These are phyloP conservation scores for Drosophila merina DNA, from an alignment of 2,888 invertebrate genomes.

Conservation along the genomic window DNA sequence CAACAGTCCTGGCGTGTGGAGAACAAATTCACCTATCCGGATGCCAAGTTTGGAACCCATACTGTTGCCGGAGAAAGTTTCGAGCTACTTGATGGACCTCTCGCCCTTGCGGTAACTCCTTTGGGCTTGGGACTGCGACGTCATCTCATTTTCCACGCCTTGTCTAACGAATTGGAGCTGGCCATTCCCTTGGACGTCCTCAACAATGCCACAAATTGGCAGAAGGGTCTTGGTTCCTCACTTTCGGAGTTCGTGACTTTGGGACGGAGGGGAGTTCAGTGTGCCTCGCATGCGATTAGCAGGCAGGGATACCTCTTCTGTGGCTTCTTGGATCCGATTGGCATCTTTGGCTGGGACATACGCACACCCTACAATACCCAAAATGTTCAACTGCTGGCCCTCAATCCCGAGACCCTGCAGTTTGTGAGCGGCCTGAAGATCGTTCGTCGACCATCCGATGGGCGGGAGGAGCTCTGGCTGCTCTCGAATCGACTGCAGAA, in stretches of 20 bases:
- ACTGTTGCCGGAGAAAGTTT: conserved; percentile 86
- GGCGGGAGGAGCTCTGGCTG: conserved; percentile 88
- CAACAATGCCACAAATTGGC: conserved; percentile 85
- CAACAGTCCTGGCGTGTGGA: conserved; percentile 86
- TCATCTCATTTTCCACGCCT: conserved; percentile 86
- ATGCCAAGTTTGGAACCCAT: conserved; percentile 86
- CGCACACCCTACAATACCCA: conserved; percentile 85
- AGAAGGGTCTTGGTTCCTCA: conserved; percentile 82
- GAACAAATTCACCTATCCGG: conserved; percentile 86
- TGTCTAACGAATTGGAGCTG: conserved; percentile 86
- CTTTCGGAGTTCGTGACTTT: conserved; percentile 85
- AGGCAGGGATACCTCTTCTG: conserved; percentile 82
- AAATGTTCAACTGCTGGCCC: conserved; percentile 86
- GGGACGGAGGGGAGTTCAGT: conserved; percentile 87
- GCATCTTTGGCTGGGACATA: conserved; percentile 90
- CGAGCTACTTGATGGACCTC: conserved; percentile 87
- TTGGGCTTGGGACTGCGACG: conserved; percentile 71
- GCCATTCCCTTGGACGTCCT: conserved; percentile 86
- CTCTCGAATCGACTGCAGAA: conserved; percentile 85
- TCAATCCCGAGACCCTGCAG: conserved; percentile 87
- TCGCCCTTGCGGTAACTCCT: conserved; percentile 86
- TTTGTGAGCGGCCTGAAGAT: conserved; percentile 91
- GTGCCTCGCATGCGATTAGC: conserved; percentile 88
- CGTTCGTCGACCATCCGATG: conserved; percentile 84
- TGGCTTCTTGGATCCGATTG: conserved; percentile 88